A percentile compares a stretch with the other conserved stretches of the same genome.
phyloP scores from a whole-genome alignment of 2,888 invertebrate species.

The Nezara viridula region DNA sequence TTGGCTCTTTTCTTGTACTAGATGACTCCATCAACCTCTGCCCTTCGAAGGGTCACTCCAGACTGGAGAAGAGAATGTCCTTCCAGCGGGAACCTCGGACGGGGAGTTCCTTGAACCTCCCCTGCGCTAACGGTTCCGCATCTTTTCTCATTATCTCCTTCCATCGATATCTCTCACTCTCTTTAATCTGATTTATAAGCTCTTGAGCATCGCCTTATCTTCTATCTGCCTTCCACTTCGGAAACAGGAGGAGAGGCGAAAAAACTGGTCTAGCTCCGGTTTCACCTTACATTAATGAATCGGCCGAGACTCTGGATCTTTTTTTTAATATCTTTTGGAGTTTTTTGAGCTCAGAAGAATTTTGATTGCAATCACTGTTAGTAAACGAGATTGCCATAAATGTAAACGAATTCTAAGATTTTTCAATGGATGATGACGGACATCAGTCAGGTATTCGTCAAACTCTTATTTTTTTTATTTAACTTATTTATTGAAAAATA shows the following conservation, averaged over 20 bases:
- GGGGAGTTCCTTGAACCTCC: conserved; percentile 6
- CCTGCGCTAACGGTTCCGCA: neutral
- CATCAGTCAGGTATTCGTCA: too few relatives aligned
- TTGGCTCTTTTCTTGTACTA: too few relatives aligned
- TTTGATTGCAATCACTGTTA: neutral
- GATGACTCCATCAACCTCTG: too few relatives aligned
- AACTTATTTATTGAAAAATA: too few relatives aligned
- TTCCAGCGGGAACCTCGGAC: neutral
- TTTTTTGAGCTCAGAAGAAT: neutral
- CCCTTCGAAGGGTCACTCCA: too few relatives aligned
- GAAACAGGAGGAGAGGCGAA: neutral
- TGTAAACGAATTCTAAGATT: neutral
- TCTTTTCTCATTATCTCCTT: neutral
- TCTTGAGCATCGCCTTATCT: neutral
- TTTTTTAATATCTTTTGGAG: neutral
- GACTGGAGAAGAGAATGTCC: neutral
- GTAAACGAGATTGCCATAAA: neutral
- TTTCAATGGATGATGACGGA: neutral
- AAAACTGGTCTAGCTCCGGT: neutral
- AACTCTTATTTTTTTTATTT: neutral
- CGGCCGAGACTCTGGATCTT: neutral
- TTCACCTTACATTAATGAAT: neutral
- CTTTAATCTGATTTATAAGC: conserved; percentile 22
- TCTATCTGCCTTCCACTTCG: neutral
- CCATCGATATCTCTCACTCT: conserved; percentile 29